phyloP scores from a whole-genome alignment of 2,797 vertebrate genomes.

The Cossypha caffra region DNA sequence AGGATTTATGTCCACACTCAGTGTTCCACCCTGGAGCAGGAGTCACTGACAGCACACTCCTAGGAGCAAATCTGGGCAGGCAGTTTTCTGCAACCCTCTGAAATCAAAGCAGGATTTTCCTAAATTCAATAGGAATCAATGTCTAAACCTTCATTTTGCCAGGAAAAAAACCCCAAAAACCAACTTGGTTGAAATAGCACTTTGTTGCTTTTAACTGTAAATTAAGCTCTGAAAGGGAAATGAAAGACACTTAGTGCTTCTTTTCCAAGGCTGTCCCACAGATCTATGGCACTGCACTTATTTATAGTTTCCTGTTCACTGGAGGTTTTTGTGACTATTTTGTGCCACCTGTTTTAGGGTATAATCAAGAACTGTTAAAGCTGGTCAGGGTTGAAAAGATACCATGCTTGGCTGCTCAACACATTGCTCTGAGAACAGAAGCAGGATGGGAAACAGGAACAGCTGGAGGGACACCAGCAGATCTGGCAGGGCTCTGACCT shows the following conservation, averaged over 20 bases:
- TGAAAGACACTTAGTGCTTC: background rate
- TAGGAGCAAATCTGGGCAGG: background rate
- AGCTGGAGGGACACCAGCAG: background rate
- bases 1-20: background rate
- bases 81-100: background rate
- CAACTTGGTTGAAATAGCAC: background rate
- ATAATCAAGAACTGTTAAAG: background rate
- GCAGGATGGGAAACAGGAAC: background rate
- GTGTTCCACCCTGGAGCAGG: background rate
- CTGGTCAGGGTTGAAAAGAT: background rate
- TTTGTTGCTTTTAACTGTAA: background rate
- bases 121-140: background rate
- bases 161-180: background rate
- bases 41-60: background rate
- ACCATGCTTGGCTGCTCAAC: background rate
- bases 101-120: background rate
- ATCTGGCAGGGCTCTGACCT: background rate
- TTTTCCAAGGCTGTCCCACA: background rate
- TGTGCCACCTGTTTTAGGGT: background rate
- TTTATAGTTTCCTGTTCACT: background rate
- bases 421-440: background rate
- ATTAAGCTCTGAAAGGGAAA: background rate
- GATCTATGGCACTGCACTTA: background rate
- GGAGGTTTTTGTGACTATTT: background rate
- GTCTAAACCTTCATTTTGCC: background rate